Base-by-base conservation (phyloP, 2,797 vertebrate species). In the Limnodromus scolopaceus region DNA sequence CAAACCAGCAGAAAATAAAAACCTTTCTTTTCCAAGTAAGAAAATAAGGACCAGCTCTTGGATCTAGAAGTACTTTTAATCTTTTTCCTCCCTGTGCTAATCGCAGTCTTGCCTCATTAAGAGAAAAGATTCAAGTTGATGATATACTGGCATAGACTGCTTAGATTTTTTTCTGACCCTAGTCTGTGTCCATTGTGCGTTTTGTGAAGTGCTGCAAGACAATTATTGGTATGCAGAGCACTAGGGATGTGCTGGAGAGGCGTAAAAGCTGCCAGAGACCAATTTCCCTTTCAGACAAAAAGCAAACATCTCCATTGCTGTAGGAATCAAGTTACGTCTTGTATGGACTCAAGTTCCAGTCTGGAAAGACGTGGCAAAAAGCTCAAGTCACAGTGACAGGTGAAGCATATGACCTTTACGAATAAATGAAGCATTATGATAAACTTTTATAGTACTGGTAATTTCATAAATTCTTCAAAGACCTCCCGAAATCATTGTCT, bases 401-500 rank as follows among this genome's bases (percentile, higher is more conserved):
- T 38, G 34, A 91, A 77, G 48, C 11, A 1, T 11, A 55, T 61
- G 71, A 53, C 72, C 54, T 86, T 71, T 61, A 86, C 84, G n/a
- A 70, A 69, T 57, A 61, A 79, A 64, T n/a, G 51, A 84, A 87
- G 27, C 71, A 63, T 66, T 66, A 72, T 34, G 51, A 66, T 36
- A 68, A 92, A 58, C 70, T 88, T 84, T 68, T 71, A 55, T 57
- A 76, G 48, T 8, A n/a, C 17, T 63, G 27, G 23, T 43, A 66
- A 84, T 91, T 89, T 18, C 41, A 71, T 70, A 82, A 91, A 54
- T 80, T 92, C 75, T 86, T 95, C 41, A 61, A 81, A 92, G 91
- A 41, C 63, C 39, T 93, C 89, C 69, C 41, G 43, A 90, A 41
- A 91, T 55, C 70, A 87, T 76, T 84, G 79, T 89, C 57, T 79